Percentiles rank a stretch among this genome's conserved stretches.
Evolutionary conservation across 2,113 vertebrate species (phyloP).

Genomic region (Hyperopisus bebe): DNA sequence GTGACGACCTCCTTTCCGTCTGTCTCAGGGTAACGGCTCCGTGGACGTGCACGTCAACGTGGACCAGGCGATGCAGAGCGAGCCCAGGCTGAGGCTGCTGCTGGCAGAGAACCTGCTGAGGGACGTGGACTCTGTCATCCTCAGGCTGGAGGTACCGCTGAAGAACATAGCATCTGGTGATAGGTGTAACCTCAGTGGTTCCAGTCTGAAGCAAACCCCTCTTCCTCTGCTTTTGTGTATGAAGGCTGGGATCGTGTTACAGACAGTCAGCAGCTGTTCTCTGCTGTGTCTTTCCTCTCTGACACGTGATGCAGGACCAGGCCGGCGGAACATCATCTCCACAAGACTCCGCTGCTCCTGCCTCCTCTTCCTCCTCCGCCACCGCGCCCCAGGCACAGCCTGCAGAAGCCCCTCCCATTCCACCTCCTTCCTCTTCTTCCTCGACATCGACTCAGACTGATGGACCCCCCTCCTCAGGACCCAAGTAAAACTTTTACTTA

Average conservation of each 20-base stretch:
- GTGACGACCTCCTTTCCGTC: background rate
- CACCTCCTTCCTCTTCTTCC: conserved; percentile 47
- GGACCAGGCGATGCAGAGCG: conserved; percentile 74
- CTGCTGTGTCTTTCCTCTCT: background rate
- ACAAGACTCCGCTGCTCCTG: conserved; percentile 40
- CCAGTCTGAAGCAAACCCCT: background rate
- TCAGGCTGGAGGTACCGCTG: conserved; percentile 69
- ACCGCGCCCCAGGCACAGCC: conserved; percentile 60
- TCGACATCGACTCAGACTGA: conserved; percentile 53
- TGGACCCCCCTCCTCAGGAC: conserved; percentile 54
- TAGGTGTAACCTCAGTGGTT: background rate
- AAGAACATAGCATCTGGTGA: background rate
- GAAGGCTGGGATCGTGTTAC: background rate
- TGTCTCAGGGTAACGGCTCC: conserved; percentile 65
- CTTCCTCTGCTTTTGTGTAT: background rate
- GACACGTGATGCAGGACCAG: conserved; percentile 40
- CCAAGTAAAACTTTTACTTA: conserved; percentile 47
- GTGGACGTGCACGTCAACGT: conserved; percentile 84
- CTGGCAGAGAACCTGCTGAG: conserved; percentile 80
- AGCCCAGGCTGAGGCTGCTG: conserved; percentile 75
- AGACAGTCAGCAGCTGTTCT: background rate
- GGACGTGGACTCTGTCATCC: conserved; percentile 70
- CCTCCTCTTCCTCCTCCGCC: conserved; percentile 57
- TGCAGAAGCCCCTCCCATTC: conserved; percentile 63
- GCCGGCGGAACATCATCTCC: conserved; percentile 38